These are phyloP conservation scores for Caretta caretta DNA, from an alignment of 2,113 vertebrate species.

Conservation along the genomic window DNA sequence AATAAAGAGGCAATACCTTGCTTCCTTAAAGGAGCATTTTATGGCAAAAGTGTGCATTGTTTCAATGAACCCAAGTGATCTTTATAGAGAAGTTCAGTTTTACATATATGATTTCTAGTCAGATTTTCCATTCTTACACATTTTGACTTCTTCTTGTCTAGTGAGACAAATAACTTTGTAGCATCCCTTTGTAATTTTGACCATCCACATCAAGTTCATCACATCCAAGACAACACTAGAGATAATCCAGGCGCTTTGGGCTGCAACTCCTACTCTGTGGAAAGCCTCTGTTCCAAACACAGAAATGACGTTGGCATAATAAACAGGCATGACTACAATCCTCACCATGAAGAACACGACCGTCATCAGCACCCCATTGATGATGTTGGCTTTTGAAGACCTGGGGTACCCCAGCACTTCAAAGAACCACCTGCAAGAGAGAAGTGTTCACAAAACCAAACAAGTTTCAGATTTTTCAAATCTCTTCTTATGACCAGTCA, in stretches of 20 bases:
- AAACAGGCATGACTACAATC: conserved; percentile 91
- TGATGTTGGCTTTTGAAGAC: conserved; percentile 90
- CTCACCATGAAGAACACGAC: conserved; percentile 93
- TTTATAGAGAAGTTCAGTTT: conserved; percentile 49
- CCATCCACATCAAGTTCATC: conserved; percentile 99
- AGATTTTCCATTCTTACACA: conserved; percentile 91
- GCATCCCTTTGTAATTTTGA: conserved; percentile 95
- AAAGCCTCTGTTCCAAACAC: conserved; percentile 93
- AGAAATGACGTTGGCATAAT: conserved; percentile 86
- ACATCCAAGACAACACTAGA: conserved; percentile 92
- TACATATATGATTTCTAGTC: conserved; percentile 76
- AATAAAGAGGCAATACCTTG: conserved; percentile 72
- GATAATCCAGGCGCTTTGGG: conserved; percentile 90
- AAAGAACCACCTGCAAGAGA: conserved; percentile 97
- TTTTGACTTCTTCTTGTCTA: conserved; percentile 73
- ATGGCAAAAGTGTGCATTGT: conserved; percentile 63
- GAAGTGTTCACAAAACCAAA: conserved; percentile 44
- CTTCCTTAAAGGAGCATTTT: conserved; percentile 63
- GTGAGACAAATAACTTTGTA: conserved; percentile 88
- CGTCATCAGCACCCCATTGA: conserved; percentile 95
- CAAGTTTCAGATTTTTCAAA: background rate
- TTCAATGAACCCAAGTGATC: conserved; percentile 52
- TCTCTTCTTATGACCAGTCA: background rate
- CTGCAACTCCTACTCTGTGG: conserved; percentile 83
- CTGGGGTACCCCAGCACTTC: conserved; percentile 94